Base-by-base conservation (phyloP, 2,888 invertebrate genomes). In the Trachelus troglodyta region DNA sequence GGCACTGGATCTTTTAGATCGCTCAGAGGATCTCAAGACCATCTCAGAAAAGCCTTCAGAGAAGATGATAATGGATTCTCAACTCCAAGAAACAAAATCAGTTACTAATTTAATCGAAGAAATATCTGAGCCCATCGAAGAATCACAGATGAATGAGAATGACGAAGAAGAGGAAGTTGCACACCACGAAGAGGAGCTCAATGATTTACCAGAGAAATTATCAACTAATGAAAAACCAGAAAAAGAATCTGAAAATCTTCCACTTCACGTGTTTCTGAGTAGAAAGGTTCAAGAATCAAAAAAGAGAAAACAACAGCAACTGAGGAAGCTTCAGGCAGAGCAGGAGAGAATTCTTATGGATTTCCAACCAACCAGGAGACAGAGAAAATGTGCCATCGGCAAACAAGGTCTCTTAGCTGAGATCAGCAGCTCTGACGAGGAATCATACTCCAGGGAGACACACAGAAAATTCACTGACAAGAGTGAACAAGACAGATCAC, bases 391-490 rank as follows among this genome's bases (percentile, higher is more conserved):
- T 86, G 95, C 96, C 0, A 95, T 96, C 37, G 96, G 96, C 69
- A 95, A 96, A 85, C 95, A 96, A 83, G 96, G 96, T 84, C 93
- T 96, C 74, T 89, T 96, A 77, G 95, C 95, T 0, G 96, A 96
- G 88, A 95, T 95, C 76, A 91, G 91, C 75, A 91, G 91, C 75
- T 91, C 91, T 0, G 77, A 77, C 33, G 91, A 91, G 6, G 91
- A 91, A 30, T 78, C 81, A 1, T 87, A 82, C 74, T 37, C 81
- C 1, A 83, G 80, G 6, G 88, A 89, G 12, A 81, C 80, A 2
- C 83, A 75, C 69, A 82, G 77, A 79, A 79, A 79, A 9, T 74
- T 76, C 0, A 78, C 15, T 11, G 88, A 88, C 0, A 88, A 81
- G 37, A 76, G 75, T 1, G 88, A 89, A n/a, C 80, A 83, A 30